Conservation (phyloP, 2,797 vertebrate genomes). For the Uromys caudimaculatus region DNA sequence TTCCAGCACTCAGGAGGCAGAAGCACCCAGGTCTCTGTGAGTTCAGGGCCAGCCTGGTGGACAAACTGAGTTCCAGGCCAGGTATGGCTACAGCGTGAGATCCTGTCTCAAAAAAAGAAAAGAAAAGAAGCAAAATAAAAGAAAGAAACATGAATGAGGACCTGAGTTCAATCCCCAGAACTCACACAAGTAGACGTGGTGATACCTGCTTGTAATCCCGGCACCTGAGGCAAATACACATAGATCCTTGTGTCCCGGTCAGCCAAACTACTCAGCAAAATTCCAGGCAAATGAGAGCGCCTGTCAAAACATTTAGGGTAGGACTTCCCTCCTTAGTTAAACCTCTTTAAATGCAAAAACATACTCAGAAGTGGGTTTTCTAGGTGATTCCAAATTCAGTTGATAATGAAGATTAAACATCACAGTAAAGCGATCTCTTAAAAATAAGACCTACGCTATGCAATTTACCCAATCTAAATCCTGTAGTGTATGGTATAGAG, state of each 20-base stretch:
- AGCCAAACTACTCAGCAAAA: not conserved
- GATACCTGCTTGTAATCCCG: not conserved
- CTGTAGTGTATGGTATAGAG: not conserved
- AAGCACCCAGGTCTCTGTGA: not conserved
- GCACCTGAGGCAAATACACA: not conserved
- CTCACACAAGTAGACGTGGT: not conserved
- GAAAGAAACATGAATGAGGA: not conserved
- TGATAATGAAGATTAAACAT: not conserved
- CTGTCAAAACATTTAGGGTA: not conserved
- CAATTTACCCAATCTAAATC: constrained; percentile 24
- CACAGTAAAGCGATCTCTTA: constrained; percentile 4
- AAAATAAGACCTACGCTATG: constrained; percentile 27
- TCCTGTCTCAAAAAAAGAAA: not conserved
- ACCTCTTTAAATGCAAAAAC: not conserved
- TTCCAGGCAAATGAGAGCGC: not conserved
- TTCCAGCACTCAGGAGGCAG: not conserved
- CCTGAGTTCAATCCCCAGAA: not conserved
- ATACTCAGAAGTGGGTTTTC: not conserved
- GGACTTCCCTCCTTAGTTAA: not conserved
- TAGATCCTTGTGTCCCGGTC: not conserved
- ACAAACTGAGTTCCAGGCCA: not conserved
- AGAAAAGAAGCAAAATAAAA: not conserved
- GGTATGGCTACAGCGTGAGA: not conserved
- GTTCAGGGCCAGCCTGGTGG: not conserved
- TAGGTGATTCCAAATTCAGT: not conserved